Evolutionary conservation across 2,797 vertebrate species (phyloP), one percentile per base, ranked within the genome.

Genomic region (Lacerta agilis): DNA sequence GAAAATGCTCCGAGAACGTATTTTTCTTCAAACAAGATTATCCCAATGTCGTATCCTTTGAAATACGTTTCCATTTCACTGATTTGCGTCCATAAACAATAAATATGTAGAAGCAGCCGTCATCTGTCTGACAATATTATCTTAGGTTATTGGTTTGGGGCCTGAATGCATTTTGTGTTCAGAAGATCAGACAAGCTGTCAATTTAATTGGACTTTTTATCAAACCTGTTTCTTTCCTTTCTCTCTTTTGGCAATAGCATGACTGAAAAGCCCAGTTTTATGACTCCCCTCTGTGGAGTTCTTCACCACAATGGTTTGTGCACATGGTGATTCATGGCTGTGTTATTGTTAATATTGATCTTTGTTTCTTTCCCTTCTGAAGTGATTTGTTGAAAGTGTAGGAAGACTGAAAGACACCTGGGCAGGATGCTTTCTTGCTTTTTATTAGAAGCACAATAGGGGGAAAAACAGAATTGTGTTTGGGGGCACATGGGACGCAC

Each of bases 351-450:
- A 79, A 88, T 86, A 86, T 86, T 83, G 90, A 88, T 80, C 83
- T 88, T 88, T 79, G 66, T 38, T 88, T 55, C 36, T 64, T 73
- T 88, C 43, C 69, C 76, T 86, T 86, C 75, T 88, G 67, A 86
- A 83, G 83, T 88, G 87, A 87, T 86, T 86, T 91, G 84, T 79
- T 88, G 79, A 64, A 88, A 86, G 38, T 75, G 25, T 83, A 88
- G 49, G 75, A 72, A 75, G 73, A 86, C 82, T 88, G 33, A 91
- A 88, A 88, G 67, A 66, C 36, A 85, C 81, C 33, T 33, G 64
- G 69, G 66, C 71, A 58, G 20, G 43, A 58, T 75, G 67, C 43
- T 88, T 91, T 79, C 20, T 71, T 86, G 66, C 13, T 38, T 61
- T 79, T 25, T 23, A 8, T 10, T 25, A 69, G 29, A 78, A 36